Evolutionary conservation across 2,888 invertebrate species (phyloP), one percentile per base, ranked within the genome.

Genomic region (Epirrhoe tristata): DNA sequence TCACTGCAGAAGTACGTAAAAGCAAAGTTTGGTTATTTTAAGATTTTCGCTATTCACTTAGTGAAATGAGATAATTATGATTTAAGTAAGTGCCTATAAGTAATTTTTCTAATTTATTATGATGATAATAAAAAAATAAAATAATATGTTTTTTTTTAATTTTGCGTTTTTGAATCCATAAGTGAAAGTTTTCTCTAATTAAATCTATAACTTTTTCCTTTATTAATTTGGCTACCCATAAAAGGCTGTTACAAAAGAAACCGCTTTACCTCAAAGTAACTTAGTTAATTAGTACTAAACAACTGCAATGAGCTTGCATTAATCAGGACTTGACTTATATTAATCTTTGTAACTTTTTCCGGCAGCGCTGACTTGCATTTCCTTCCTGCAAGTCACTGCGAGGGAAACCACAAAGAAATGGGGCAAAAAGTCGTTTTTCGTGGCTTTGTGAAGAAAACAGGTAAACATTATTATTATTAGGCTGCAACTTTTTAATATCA

Each of bases 331-430:
- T 85, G 85, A 85, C 88, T 87, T 84, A 79, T 87, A 89, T 89
- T 90, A 89, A 89, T 90, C 85, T 83, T 85, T 76, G 77, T 78
- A 81, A 79, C 79, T 80, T 86, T 67, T 86, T 83, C 83, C 84
- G 81, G 77, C 80, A 79, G 73, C 66, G 56, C 79, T 86, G 88
- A 87, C 87, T 87, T 83, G 87, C 85, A 78, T 83, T 85, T 77
- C 74, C 75, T 36, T 12, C 50, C 17, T 79, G 89, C 90, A 86
- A 89, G 87, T 89, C 89, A 89, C 80, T 77, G 66, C 32, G 70
- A 79, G 79, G 73, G 66, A 71, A 74, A 72, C 73, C 73, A 75
- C 63, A 69, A 70, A 69, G 63, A 62, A 73, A 70, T 71, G 64
- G 69, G 64, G 51, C 54, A 63, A 67, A 62, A 70, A 63, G 65